Base-by-base conservation (phyloP, 2,888 invertebrate species). In the Hylaea fasciaria region DNA sequence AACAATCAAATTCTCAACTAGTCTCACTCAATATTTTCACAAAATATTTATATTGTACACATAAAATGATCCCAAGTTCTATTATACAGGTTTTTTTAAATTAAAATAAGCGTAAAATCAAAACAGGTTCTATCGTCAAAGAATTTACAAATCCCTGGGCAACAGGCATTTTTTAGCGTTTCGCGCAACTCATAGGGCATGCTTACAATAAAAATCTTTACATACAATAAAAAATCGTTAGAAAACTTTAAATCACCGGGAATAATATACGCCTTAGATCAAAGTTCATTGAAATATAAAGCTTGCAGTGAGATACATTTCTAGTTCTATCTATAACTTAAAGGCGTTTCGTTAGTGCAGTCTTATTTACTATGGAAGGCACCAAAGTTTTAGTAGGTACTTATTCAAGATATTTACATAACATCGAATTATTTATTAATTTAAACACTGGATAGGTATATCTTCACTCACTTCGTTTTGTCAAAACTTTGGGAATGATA, bases 291-390 rank as follows among this genome's bases (percentile, higher is more conserved):
- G 14, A 12, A 44, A 44, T 17, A 44, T 14, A 13, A 48, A 22
- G 39, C 28, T 50, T 40, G 49, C 40, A 41, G 28, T 49, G 49
- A 50, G 22, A 45, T 14, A 40, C 8, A 40, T n/a, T 1, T 37
- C 37, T 45, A 44, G 17, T 37, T 47, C 5, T 54, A 32, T 39
- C n/a, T 50, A 35, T 41, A 22, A 22, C 22, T 22, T 22, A 22
- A n/a, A 64, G 40, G 57, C 62, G 43, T 51, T 57, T 13, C 45
- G 68, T 74, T 77, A 80, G 77, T 74, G 76, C 77, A 79, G 73
- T 79, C 80, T 83, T 82, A 83, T 62, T 0, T 62, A 50, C 77
- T 82, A 83, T 82, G 83, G 83, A 85, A 84, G 83, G 84, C 84
- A 83, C 83, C 81, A 74, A 71, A 67, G 65, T 69, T 75, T 73